A percentile compares a stretch with the other conserved stretches of the same genome.
These are phyloP conservation scores for Piprites chloris DNA, from an alignment of 2,113 vertebrate genomes.

Conservation along the genomic window DNA sequence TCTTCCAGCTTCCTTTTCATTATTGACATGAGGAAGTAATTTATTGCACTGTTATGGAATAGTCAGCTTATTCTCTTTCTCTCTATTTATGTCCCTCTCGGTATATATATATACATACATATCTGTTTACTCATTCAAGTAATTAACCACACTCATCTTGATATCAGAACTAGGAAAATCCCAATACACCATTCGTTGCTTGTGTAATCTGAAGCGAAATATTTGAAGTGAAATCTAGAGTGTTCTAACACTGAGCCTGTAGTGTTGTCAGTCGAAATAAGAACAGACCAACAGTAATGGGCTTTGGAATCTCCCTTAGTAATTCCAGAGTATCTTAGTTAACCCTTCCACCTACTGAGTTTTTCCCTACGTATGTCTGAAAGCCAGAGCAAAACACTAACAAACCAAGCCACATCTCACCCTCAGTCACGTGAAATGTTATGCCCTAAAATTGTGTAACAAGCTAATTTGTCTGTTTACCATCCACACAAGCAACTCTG, in stretches of 20 bases:
- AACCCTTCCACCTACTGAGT: neutral
- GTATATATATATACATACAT: neutral
- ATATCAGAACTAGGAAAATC: neutral
- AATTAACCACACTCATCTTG: neutral
- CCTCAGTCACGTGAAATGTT: neutral
- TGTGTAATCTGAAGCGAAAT: neutral
- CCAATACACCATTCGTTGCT: neutral
- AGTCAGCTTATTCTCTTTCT: neutral
- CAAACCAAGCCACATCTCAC: neutral
- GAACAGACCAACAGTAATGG: neutral
- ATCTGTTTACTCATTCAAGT: neutral
- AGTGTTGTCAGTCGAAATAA: neutral
- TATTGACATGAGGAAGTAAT: neutral
- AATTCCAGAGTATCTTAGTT: neutral
- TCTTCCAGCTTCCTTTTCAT: neutral
- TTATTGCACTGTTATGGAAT: neutral
- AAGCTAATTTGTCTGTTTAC: neutral
- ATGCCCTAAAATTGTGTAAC: neutral
- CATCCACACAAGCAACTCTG: neutral
- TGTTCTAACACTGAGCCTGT: neutral
- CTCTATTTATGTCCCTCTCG: neutral
- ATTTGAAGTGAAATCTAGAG: neutral
- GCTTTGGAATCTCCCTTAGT: neutral
- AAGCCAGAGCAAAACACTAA: neutral
- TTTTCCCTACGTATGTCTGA: neutral